A percentile compares a stretch with the other conserved stretches of the same genome.
Conservation (phyloP, 2,797 vertebrate species). For the Siniperca undulata region DNA sequence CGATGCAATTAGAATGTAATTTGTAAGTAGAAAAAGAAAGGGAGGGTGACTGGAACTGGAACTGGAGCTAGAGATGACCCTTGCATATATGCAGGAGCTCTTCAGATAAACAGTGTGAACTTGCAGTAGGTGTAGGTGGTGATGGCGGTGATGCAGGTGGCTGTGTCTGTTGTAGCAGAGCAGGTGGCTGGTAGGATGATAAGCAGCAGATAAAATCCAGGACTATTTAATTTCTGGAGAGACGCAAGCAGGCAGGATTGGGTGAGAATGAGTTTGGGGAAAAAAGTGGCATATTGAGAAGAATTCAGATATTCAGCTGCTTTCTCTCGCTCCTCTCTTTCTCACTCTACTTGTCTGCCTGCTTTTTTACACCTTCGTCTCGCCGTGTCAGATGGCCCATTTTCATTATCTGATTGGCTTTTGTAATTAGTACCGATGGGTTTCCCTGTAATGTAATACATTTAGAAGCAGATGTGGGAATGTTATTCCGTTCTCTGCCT, state of each 20-base stretch:
- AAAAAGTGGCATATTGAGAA: conserved; percentile 23
- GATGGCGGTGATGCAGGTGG: background rate
- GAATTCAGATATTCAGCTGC: conserved; percentile 18
- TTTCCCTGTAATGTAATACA: conserved; percentile 32
- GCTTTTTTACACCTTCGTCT: conserved; percentile 2
- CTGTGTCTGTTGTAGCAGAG: conserved; percentile 5
- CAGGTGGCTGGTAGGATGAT: conserved; percentile 44
- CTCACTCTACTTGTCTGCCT: conserved; percentile 13
- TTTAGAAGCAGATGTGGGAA: conserved; percentile 39
- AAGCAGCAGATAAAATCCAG: conserved; percentile 67
- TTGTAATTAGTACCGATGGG: conserved; percentile 60
- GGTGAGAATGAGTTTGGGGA: conserved; percentile 34
- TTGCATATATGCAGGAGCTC: conserved; percentile 7
- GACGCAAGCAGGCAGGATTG: conserved; percentile 44
- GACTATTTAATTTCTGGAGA: conserved; percentile 70
- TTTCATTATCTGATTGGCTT: conserved; percentile 61
- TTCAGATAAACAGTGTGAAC: conserved; percentile 10
- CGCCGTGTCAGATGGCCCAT: conserved; percentile 42
- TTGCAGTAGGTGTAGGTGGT: background rate
- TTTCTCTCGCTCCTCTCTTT: conserved; percentile 21
- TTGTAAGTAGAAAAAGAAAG: background rate
- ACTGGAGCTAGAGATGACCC: background rate
- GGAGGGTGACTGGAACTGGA: conserved; percentile 8
- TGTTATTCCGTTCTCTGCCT: conserved; percentile 1
- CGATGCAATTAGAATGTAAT: too few relatives aligned